Evolutionary conservation across 2,113 vertebrate species (phyloP).

Genomic region (Dinomys branickii): DNA sequence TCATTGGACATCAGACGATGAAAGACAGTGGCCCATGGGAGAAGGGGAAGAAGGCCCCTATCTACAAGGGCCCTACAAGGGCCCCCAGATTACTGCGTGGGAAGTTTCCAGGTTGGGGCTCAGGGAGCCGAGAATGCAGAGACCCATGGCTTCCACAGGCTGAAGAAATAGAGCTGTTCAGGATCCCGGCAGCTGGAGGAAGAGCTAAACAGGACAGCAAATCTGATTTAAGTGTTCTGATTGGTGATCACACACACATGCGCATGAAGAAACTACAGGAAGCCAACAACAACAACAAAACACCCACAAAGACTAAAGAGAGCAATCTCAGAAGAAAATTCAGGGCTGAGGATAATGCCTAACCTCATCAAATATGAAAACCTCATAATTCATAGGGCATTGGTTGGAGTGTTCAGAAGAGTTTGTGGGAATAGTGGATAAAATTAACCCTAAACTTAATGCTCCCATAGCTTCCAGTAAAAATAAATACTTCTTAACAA

Average conservation of each 20-base stretch:
- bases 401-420: background rate
- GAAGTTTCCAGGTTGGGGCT: background rate
- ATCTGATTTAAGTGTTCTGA: background rate
- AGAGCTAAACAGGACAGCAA: background rate
- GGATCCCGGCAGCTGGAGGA: background rate
- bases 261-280: background rate
- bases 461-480: background rate
- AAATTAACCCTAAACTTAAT: background rate
- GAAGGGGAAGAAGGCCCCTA: background rate
- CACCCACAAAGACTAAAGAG: background rate
- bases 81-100: background rate
- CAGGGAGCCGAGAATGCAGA: background rate
- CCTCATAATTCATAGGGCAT: background rate
- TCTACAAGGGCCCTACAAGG: background rate
- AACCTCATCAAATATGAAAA: background rate
- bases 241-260: background rate
- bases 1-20: background rate
- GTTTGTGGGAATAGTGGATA: background rate
- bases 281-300: background rate
- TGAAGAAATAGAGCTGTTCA: background rate
- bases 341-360: background rate
- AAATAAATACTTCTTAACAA: background rate
- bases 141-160: background rate
- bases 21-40: background rate
- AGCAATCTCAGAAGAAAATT: background rate